Conservation (phyloP, 2,888 invertebrate genomes). For the Drosophila rellima region DNA sequence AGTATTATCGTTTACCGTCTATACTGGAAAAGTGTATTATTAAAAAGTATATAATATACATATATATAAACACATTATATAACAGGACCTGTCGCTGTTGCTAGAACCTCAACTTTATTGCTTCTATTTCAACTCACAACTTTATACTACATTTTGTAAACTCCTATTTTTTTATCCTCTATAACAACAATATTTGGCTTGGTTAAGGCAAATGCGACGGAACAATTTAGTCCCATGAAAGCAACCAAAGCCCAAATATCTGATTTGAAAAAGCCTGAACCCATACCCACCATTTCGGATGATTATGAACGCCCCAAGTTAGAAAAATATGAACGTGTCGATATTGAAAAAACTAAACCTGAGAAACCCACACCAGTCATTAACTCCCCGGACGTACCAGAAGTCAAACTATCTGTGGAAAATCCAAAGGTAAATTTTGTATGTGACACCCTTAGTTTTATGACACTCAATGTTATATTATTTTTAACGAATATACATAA, state of each 20-base stretch:
- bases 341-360: slow-evolving; percentile 85
- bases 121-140: neutral
- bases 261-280: slow-evolving; percentile 86
- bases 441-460: neutral
- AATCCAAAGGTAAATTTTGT: slow-evolving; percentile 66
- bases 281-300: slow-evolving; percentile 87
- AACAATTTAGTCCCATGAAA: slow-evolving; percentile 83
- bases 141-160: neutral
- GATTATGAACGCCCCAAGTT: slow-evolving; percentile 91
- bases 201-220: slow-evolving; percentile 63
- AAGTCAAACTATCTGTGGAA: slow-evolving; percentile 54
- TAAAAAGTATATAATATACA: too few species aligned
- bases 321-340: slow-evolving; percentile 88
- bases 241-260: slow-evolving; percentile 74
- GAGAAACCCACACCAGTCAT: slow-evolving; percentile 56
- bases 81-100: neutral
- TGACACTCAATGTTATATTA: neutral
- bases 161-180: neutral
- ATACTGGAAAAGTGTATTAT: neutral
- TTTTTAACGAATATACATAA: neutral
- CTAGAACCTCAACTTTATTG: neutral
- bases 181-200: slow-evolving; percentile 11
- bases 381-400: slow-evolving; percentile 55
- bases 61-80: neutral
- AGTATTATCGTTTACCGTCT: neutral